Conservation (phyloP, 64 coral and sea anemone species). For the Orbicella faveolata region DNA sequence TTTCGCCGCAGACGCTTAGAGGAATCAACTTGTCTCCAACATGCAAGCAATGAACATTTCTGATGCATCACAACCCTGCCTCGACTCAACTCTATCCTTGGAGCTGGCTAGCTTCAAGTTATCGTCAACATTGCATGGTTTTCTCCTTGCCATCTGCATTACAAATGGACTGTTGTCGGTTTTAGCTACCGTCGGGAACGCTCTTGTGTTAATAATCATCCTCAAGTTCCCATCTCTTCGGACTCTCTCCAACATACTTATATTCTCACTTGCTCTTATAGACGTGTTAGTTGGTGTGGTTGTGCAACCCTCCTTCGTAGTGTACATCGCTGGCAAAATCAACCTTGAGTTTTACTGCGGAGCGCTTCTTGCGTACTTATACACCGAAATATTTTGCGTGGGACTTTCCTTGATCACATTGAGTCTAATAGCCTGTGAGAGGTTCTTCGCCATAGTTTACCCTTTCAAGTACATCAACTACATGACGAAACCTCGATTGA, state of each 20-base stretch:
- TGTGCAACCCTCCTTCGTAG: slow-evolving; percentile 40
- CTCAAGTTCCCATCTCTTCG: slow-evolving; percentile 8
- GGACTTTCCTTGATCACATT: slow-evolving; percentile 42
- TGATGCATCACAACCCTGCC: neutral
- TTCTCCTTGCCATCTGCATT: slow-evolving; percentile 20
- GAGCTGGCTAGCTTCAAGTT: neutral
- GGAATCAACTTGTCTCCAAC: neutral
- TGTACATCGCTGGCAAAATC: slow-evolving; percentile 37
- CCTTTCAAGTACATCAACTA: slow-evolving; percentile 23
- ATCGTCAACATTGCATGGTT: neutral
- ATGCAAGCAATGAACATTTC: neutral
- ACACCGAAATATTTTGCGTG: slow-evolving; percentile 46
- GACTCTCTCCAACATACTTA: slow-evolving; percentile 21
- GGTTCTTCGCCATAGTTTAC: slow-evolving; percentile 46
- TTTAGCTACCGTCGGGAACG: slow-evolving; percentile 9
- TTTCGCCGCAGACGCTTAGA: neutral
- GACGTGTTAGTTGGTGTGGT: slow-evolving; percentile 27
- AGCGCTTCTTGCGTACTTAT: slow-evolving; percentile 14
- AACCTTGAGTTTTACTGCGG: slow-evolving; percentile 6
- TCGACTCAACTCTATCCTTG: neutral
- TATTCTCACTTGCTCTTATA: slow-evolving; percentile 26
- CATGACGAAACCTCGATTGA: slow-evolving; percentile 3
- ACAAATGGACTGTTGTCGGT: neutral
- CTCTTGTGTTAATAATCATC: neutral
- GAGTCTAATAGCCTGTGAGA: slow-evolving; percentile 9